phyloP scores from a whole-genome alignment of 1,140 invertebrate species.

The Saccostrea glomerata region DNA sequence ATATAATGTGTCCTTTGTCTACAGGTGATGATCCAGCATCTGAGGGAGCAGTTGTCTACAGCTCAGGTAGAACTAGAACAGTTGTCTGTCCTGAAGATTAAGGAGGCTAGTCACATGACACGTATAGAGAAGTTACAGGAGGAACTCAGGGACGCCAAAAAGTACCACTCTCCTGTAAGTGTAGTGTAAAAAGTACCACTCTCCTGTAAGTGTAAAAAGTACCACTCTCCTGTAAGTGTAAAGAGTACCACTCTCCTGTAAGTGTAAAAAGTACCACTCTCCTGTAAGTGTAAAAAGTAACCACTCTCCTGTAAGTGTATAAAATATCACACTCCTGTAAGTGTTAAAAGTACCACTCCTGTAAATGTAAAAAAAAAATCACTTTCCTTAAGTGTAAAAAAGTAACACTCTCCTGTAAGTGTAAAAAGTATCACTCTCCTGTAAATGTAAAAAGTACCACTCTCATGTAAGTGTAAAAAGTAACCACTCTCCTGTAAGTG shows the following conservation, averaged over 20 bases:
- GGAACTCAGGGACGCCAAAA: constrained; percentile 73
- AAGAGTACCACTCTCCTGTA: no score
- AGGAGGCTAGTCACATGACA: constrained; percentile 67
- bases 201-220: constrained; percentile 47
- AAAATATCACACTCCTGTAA: no score
- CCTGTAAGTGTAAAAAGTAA: no score
- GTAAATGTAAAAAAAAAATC: no score
- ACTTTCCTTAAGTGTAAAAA: no score
- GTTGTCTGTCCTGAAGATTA: constrained; percentile 66
- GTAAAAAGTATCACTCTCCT: no score
- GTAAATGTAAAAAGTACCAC: constrained; percentile 61
- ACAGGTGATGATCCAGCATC: constrained; percentile 75
- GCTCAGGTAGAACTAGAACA: constrained; percentile 71
- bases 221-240: background rate
- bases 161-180: constrained; percentile 74
- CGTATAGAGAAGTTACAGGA: constrained; percentile 71
- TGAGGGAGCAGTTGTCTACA: constrained; percentile 69
- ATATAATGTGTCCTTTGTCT: no score
- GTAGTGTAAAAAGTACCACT: constrained; percentile 65
- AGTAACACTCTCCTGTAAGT: no score
- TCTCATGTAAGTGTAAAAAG: constrained; percentile 72
- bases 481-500: constrained; percentile 62
- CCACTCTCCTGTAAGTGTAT: no score
- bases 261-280: background rate
- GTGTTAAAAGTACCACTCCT: no score